Percentiles rank a stretch among this genome's conserved stretches.
These are phyloP conservation scores for Nemoura dubitans DNA, from an alignment of 2,888 invertebrate genomes.

Conservation along the genomic window DNA sequence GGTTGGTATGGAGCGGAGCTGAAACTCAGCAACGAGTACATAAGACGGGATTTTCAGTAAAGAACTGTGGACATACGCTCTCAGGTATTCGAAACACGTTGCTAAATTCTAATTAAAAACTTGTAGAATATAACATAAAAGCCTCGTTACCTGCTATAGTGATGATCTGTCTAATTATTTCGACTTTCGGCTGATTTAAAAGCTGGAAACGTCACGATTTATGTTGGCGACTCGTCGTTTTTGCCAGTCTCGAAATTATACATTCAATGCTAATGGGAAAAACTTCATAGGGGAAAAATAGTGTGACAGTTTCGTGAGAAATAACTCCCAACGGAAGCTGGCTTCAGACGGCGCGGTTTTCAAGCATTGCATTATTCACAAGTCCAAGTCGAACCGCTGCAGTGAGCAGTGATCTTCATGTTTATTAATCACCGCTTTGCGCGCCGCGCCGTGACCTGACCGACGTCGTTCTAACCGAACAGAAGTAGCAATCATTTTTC, in stretches of 20 bases:
- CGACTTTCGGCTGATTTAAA: constrained; percentile 23
- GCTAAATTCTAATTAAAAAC: constrained; percentile 1
- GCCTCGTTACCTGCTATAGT: not conserved
- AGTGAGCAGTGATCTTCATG: not conserved
- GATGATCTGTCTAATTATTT: constrained; percentile 25
- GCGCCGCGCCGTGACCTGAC: not conserved
- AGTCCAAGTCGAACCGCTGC: too few species aligned
- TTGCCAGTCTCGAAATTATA: not conserved
- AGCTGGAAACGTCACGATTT: not conserved
- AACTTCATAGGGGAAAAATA: not conserved
- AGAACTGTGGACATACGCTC: not conserved
- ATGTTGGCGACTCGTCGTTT: not conserved
- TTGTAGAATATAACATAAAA: not conserved
- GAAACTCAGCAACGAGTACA: too few species aligned
- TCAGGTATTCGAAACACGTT: not conserved
- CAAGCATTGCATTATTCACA: constrained; percentile 7
- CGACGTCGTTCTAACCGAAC: not conserved
- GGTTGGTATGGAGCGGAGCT: too few species aligned
- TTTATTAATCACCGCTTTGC: constrained; percentile 19
- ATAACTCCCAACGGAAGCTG: not conserved
- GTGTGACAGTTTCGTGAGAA: constrained; percentile 27
- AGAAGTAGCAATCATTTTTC: not conserved
- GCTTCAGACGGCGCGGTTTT: not conserved
- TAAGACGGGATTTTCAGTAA: not conserved
- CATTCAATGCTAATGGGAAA: not conserved